Conservation (phyloP, 2,888 invertebrate genomes). For the Noctua comes region DNA sequence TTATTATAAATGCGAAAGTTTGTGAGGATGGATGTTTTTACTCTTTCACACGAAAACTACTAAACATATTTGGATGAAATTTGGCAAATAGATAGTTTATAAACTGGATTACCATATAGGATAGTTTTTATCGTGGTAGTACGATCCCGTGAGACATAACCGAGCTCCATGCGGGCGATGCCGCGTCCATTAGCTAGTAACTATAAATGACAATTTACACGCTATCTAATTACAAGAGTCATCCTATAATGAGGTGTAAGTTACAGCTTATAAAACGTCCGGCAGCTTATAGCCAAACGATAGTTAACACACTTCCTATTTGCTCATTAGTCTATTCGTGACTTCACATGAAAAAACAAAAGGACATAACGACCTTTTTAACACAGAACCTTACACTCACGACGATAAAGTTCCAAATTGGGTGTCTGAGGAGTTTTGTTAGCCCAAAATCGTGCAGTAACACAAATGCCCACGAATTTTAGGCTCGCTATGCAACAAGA, state of each 20-base stretch:
- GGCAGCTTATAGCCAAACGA: slow-evolving; percentile 15
- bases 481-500: slow-evolving; percentile 29
- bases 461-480: slow-evolving; percentile 24
- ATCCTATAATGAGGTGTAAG: slow-evolving; percentile 20
- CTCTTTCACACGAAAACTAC: no score
- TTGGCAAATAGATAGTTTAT: no score
- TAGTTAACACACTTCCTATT: slow-evolving; percentile 47
- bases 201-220: slow-evolving; percentile 12
- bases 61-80: no score
- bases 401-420: slow-evolving; percentile 3
- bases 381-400: background rate
- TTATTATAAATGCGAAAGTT: no score
- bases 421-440: background rate
- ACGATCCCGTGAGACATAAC: no score
- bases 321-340: slow-evolving; percentile 46
- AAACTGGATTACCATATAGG: no score
- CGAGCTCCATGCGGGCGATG: no score
- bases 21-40: no score
- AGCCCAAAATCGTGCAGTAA: slow-evolving; percentile 28
- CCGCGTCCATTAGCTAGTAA: no score
- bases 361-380: background rate
- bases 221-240: slow-evolving; percentile 17
- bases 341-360: slow-evolving; percentile 2
- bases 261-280: slow-evolving; percentile 31
- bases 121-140: no score